phyloP scores from a whole-genome alignment of 2,797 vertebrate species.

The Clarias platycephalus region DNA sequence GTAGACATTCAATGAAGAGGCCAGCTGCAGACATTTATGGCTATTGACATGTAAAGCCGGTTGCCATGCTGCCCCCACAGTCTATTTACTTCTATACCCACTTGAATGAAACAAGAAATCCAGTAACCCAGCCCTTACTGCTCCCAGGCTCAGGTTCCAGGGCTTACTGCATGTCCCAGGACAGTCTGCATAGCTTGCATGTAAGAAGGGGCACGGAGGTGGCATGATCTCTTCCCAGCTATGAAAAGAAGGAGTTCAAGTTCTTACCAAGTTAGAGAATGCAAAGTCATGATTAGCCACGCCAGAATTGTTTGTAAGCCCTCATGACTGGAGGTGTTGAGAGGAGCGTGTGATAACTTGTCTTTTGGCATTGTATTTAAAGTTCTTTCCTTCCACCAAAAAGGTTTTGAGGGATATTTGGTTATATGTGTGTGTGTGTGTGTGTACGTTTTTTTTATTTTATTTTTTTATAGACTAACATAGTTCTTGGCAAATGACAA shows the following conservation, averaged over 20 bases:
- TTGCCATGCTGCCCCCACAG: slow-evolving; percentile 34
- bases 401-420: not conserved
- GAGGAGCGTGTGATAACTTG: not conserved
- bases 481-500: not conserved
- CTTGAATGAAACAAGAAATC: slow-evolving; percentile 16
- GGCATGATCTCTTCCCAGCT: slow-evolving; percentile 20
- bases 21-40: slow-evolving; percentile 47
- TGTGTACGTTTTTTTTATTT: too few species aligned
- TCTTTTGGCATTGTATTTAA: not conserved
- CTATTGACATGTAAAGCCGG: slow-evolving; percentile 50
- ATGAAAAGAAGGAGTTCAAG: slow-evolving; percentile 41
- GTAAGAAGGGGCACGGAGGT: not conserved
- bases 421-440: too few species aligned
- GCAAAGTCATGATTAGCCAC: slow-evolving; percentile 43
- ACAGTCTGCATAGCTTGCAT: slow-evolving; percentile 43
- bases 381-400: not conserved
- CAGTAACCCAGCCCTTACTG: slow-evolving; percentile 32
- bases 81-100: slow-evolving; percentile 17
- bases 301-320: not conserved
- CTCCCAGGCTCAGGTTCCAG: slow-evolving; percentile 42
- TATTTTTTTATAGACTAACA: not conserved
- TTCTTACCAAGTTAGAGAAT: slow-evolving; percentile 38
- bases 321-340: not conserved
- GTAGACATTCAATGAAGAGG: slow-evolving; percentile 37
- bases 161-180: slow-evolving; percentile 17